A percentile compares a stretch with the other conserved stretches of the same genome.
These are phyloP conservation scores for Synanthedon vespiformis DNA, from an alignment of 2,888 invertebrate genomes.

Conservation along the genomic window DNA sequence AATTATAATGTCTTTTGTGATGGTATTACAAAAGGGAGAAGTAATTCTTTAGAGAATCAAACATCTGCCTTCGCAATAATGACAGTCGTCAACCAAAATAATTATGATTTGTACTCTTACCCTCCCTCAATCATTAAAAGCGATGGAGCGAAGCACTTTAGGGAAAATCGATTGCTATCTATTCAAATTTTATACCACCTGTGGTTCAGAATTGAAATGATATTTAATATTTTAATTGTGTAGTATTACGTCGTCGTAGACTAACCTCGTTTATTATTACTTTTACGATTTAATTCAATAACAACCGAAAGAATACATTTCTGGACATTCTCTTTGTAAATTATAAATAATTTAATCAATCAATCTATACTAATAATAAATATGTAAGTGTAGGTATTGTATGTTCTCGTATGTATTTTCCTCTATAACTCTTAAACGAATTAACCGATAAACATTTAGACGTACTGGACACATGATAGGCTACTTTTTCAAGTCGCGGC, in stretches of 20 bases:
- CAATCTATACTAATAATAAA: no score
- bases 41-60: constrained; percentile 33
- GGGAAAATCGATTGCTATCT: constrained; percentile 23
- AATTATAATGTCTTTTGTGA: constrained; percentile 14
- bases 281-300: not conserved
- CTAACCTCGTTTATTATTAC: not conserved
- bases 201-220: not conserved
- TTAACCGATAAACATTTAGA: no score
- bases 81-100: constrained; percentile 39
- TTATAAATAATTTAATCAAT: no score
- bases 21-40: constrained; percentile 24
- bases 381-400: no score
- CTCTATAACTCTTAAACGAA: no score
- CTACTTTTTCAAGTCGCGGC: no score
- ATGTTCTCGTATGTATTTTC: no score
- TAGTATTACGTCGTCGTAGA: no score
- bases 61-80: constrained; percentile 40
- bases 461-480: no score
- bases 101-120: constrained; percentile 25
- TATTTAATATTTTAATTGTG: not conserved
- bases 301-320: no score
- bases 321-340: no score
- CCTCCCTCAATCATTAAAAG: constrained; percentile 28
- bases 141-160: constrained; percentile 31
- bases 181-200: not conserved